A percentile compares a stretch with the other conserved stretches of the same genome.
phyloP scores from a whole-genome alignment of 2,113 vertebrate genomes.

The Pseudorectes ferrugineus region DNA sequence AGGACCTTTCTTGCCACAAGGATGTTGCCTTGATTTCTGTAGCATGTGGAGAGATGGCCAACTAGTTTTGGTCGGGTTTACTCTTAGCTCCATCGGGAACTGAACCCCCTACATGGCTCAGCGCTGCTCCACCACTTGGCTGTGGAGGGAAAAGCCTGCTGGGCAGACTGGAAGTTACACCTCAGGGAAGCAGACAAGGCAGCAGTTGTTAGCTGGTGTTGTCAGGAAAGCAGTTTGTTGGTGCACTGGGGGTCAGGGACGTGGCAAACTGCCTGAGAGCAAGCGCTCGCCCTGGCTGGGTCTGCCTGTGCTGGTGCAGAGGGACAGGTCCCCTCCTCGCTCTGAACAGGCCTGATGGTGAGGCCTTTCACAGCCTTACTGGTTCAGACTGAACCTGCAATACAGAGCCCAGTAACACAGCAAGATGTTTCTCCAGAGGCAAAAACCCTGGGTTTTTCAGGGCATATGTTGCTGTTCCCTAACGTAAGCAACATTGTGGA shows the following conservation, averaged over 20 bases:
- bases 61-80: background rate
- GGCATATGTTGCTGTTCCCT: background rate
- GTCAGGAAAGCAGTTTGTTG: background rate
- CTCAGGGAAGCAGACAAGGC: background rate
- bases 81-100: background rate
- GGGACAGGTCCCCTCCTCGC: background rate
- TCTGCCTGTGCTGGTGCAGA: background rate
- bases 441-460: background rate
- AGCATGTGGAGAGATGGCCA: background rate
- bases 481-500: background rate
- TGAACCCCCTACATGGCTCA: accelerated
- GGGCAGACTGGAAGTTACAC: background rate
- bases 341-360: background rate
- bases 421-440: background rate
- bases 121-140: background rate
- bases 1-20: background rate
- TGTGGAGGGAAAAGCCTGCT: background rate
- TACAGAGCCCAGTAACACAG: background rate
- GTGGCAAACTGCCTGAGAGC: background rate
- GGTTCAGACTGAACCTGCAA: background rate
- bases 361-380: background rate
- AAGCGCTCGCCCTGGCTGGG: background rate
- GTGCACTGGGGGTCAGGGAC: background rate
- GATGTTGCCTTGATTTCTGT: background rate
- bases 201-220: background rate